Evolutionary conservation across 2,888 invertebrate genomes (phyloP).

Genomic region (Ichneumon xanthorius): DNA sequence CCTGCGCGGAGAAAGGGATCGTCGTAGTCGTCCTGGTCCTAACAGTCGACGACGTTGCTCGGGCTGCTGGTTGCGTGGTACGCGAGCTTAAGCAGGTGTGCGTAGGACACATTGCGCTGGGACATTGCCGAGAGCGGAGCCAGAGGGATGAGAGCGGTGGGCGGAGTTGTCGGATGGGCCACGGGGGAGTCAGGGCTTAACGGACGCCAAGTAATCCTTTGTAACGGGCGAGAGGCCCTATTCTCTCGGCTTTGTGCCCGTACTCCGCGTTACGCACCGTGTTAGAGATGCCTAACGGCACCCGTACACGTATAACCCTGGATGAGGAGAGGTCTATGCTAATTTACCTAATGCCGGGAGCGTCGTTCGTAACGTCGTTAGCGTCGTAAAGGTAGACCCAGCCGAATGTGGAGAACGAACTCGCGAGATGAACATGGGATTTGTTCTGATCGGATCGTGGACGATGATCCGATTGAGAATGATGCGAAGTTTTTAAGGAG

Average conservation of each 20-base stretch:
- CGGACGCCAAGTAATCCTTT: constrained; percentile 70
- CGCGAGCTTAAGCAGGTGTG: constrained; percentile 45
- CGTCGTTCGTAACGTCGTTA: constrained; percentile 72
- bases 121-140: constrained; percentile 21
- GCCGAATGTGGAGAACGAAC: constrained; percentile 1
- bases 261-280: constrained; percentile 41
- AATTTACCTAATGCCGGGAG: constrained; percentile 71
- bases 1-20: constrained; percentile 46
- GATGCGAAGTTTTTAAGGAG: not conserved
- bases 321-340: constrained; percentile 69
- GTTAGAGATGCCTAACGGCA: constrained; percentile 33
- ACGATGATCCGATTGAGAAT: not conserved
- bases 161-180: constrained; percentile 58
- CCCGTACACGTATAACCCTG: constrained; percentile 41
- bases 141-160: constrained; percentile 50
- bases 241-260: constrained; percentile 27
- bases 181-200: constrained; percentile 68
- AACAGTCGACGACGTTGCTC: constrained; percentile 43
- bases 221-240: constrained; percentile 65
- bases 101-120: constrained; percentile 45
- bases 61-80: constrained; percentile 16
- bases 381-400: constrained; percentile 18
- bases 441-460: constrained; percentile 28
- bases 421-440: not conserved
- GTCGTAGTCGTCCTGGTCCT: constrained; percentile 50